Conservation (phyloP, 1,140 invertebrate species). For the Drosophila arizonae region DNA sequence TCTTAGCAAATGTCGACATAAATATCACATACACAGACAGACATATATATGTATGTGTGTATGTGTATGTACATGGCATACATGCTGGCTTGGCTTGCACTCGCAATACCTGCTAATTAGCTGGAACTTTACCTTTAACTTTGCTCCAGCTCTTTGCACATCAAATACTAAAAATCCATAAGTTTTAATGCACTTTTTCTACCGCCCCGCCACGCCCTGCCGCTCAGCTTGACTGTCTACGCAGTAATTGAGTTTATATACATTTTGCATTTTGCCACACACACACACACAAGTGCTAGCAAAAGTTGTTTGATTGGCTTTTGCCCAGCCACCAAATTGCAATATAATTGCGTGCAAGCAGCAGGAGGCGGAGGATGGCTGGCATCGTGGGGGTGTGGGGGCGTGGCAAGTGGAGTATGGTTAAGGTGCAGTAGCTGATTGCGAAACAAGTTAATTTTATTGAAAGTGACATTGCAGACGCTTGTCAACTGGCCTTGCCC, state of each 20-base stretch:
- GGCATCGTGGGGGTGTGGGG: not conserved
- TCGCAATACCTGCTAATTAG: slow-evolving; percentile 45
- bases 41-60: not conserved
- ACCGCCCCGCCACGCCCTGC: not conserved
- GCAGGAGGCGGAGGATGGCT: too few relatives aligned
- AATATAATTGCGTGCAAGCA: slow-evolving; percentile 60
- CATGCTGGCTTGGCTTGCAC: slow-evolving; percentile 1
- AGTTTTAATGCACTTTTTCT: slow-evolving; percentile 49
- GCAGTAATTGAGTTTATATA: slow-evolving; percentile 66
- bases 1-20: not conserved
- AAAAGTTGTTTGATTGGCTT: slow-evolving; percentile 77
- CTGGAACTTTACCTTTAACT: slow-evolving; percentile 20
- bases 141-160: slow-evolving; percentile 40
- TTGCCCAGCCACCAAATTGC: slow-evolving; percentile 68
- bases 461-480: slow-evolving; percentile 68
- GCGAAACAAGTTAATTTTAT: slow-evolving; percentile 73
- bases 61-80: not conserved
- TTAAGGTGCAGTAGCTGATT: slow-evolving; percentile 54
- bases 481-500: slow-evolving; percentile 36
- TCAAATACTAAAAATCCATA: slow-evolving; percentile 35
- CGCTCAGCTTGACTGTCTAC: slow-evolving; percentile 26
- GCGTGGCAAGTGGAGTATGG: not conserved
- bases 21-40: not conserved
- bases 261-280: slow-evolving; percentile 66
- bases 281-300: slow-evolving; percentile 37